A percentile compares a stretch with the other conserved stretches of the same genome.
Evolutionary conservation across 2,888 invertebrate genomes (phyloP).

Genomic region (Leptopilina myrica): DNA sequence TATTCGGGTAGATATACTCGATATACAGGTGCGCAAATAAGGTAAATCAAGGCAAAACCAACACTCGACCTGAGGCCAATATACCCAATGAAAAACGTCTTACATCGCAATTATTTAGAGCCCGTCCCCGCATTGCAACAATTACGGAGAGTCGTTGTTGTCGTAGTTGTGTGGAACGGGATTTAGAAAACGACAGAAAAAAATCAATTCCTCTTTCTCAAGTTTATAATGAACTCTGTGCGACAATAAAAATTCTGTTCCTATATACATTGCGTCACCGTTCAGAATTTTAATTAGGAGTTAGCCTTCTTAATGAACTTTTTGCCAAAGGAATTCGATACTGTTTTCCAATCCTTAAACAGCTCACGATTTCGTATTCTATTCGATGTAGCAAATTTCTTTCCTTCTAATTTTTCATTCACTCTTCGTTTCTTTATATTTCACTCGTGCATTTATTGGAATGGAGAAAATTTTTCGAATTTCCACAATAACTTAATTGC

Average conservation of each 20-base stretch:
- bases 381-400: no score
- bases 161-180: conserved; percentile 5
- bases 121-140: conserved; percentile 33
- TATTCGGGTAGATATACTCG: conserved; percentile 9
- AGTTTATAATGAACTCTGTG: conserved; percentile 21
- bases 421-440: no score
- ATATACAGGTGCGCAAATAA: conserved; percentile 40
- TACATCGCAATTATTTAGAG: conserved; percentile 39
- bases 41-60: conserved; percentile 38
- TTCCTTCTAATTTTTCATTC: no score
- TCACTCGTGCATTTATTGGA: no score
- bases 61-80: conserved; percentile 15
- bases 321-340: background rate
- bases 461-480: background rate
- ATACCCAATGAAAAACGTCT: conserved; percentile 29
- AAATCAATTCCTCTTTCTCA: conserved; percentile 7
- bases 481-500: no score
- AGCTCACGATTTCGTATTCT: no score
- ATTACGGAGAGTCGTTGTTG: conserved; percentile 28
- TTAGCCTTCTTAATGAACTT: conserved; percentile 14
- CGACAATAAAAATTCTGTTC: conserved; percentile 25
- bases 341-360: no score
- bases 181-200: conserved; percentile 35
- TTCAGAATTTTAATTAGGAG: conserved; percentile 10
- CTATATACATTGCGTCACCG: conserved; percentile 25